These are phyloP conservation scores for Elephas maximus DNA, from an alignment of 2,113 vertebrate species.

Conservation along the genomic window DNA sequence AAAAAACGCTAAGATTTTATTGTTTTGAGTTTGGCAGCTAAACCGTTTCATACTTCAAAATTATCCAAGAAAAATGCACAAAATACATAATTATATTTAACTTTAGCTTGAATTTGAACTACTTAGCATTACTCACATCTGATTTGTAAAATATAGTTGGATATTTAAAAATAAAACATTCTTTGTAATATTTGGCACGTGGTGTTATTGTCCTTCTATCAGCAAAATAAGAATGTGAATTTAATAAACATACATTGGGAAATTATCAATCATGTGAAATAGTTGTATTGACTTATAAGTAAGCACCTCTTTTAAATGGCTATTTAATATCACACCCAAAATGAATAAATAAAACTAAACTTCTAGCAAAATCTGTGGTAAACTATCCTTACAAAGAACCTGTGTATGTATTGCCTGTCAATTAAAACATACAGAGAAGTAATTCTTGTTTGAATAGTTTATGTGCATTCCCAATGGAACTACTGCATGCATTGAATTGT, in stretches of 20 bases:
- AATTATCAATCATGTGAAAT: not conserved
- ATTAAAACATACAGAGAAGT: not conserved
- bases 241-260: not conserved
- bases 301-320: slow-evolving; percentile 52
- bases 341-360: slow-evolving; percentile 27
- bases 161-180: not conserved
- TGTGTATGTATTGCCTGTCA: not conserved
- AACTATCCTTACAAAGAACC: not conserved
- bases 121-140: not conserved
- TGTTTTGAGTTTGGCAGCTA: slow-evolving; percentile 9
- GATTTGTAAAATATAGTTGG: slow-evolving; percentile 4
- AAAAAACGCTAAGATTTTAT: slow-evolving; percentile 5
- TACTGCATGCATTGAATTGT: not conserved
- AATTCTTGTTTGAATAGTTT: slow-evolving; percentile 4
- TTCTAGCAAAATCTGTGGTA: slow-evolving; percentile 28
- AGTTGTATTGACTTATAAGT: not conserved
- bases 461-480: not conserved
- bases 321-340: not conserved
- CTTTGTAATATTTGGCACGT: slow-evolving; percentile 26
- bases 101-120: not conserved
- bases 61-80: slow-evolving; percentile 2
- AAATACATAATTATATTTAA: not conserved
- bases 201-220: not conserved
- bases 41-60: not conserved
- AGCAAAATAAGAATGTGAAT: slow-evolving; percentile 48